These are phyloP conservation scores for Dinomys branickii DNA, from an alignment of 2,113 vertebrate genomes.

Conservation along the genomic window DNA sequence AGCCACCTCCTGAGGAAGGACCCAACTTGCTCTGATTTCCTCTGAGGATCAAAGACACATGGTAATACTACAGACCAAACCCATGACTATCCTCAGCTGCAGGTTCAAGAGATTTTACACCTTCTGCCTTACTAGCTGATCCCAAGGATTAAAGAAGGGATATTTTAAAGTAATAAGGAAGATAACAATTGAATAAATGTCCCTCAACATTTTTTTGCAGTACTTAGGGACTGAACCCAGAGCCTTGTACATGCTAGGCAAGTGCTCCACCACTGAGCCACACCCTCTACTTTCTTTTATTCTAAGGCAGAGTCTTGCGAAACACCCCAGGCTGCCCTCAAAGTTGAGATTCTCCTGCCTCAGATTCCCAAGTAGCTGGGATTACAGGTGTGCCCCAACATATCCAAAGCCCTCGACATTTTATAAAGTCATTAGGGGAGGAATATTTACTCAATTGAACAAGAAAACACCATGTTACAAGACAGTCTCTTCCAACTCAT, in stretches of 20 bases:
- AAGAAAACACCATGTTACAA: not conserved
- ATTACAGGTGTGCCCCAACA: not conserved
- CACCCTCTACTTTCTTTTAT: not conserved
- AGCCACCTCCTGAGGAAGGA: not conserved
- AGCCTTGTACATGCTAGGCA: not conserved
- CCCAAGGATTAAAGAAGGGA: not conserved
- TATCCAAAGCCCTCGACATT: not conserved
- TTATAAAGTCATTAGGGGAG: not conserved
- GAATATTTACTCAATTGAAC: not conserved
- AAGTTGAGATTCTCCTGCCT: not conserved
- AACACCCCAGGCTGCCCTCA: not conserved
- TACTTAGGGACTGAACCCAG: not conserved
- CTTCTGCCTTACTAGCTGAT: not conserved
- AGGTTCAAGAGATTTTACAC: not conserved
- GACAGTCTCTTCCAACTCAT: not conserved
- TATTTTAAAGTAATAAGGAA: not conserved
- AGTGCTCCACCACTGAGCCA: not conserved
- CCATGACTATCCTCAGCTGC: not conserved
- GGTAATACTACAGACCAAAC: not conserved
- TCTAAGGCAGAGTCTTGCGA: not conserved
- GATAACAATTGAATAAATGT: not conserved
- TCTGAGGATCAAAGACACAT: not conserved
- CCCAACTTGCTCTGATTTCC: not conserved
- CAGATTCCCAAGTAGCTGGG: not conserved
- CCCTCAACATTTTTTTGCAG: not conserved